Percentiles rank a stretch among this genome's conserved stretches.
Evolutionary conservation across 1,140 invertebrate genomes (phyloP).

Genomic region (Saccostrea glomerata): DNA sequence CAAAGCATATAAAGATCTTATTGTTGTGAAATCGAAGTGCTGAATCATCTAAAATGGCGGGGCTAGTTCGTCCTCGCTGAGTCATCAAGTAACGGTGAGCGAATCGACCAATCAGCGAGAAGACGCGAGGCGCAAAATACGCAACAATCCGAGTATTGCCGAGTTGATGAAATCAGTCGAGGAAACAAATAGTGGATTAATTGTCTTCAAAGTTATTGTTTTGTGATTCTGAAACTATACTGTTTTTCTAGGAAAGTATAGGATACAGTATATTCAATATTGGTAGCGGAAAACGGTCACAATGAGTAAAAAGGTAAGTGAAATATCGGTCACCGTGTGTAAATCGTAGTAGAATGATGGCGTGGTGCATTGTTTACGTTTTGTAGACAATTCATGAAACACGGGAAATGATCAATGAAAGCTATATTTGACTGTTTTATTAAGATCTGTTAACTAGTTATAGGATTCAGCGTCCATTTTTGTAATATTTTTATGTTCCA

Average conservation of each 20-base stretch:
- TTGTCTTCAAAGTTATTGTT: constrained; percentile 11
- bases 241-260: not conserved
- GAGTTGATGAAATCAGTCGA: constrained; percentile 55
- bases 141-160: constrained; percentile 61
- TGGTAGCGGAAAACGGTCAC: constrained; percentile 30
- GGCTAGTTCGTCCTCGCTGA: constrained; percentile 70
- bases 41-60: constrained; percentile 63
- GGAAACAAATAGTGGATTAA: constrained; percentile 48
- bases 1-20: constrained; percentile 22
- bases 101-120: constrained; percentile 60
- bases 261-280: not conserved
- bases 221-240: constrained; percentile 9
- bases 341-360: constrained; percentile 42
- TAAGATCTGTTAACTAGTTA: no score
- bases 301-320: constrained; percentile 72
- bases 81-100: constrained; percentile 67
- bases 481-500: not conserved
- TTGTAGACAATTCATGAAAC: constrained; percentile 20
- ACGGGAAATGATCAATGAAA: not conserved
- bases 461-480: not conserved
- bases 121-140: constrained; percentile 67
- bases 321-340: constrained; percentile 46
- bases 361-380: constrained; percentile 41
- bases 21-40: constrained; percentile 58
- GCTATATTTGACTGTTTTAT: no score